Conservation (phyloP, 2,113 vertebrate genomes). For the Cyrtonyx montezumae region DNA sequence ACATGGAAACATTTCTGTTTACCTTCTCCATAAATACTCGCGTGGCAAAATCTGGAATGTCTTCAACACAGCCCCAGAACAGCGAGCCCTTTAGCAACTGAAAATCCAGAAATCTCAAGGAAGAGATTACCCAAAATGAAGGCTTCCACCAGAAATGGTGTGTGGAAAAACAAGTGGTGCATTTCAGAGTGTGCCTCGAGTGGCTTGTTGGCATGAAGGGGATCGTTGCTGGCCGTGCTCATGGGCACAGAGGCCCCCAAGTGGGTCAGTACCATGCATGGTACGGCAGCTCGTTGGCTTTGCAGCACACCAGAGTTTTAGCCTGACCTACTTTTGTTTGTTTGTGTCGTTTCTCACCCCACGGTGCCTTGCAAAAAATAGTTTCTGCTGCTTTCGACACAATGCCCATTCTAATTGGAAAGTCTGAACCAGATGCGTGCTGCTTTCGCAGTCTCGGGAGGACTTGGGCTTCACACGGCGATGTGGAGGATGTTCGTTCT, state of each 20-base stretch:
- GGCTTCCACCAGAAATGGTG: neutral
- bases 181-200: neutral
- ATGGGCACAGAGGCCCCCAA: neutral
- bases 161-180: neutral
- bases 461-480: neutral
- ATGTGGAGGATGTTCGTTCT: neutral
- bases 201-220: neutral
- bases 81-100: neutral
- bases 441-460: conserved; percentile 10
- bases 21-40: neutral
- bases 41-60: neutral
- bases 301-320: neutral
- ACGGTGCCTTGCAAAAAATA: neutral
- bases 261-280: rapidly evolving
- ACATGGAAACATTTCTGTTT: conserved; percentile 19
- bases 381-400: neutral
- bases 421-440: conserved; percentile 18
- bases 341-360: conserved; percentile 27
- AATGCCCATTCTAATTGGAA: conserved; percentile 11
- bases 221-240: neutral
- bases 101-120: neutral
- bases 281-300: neutral
- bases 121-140: neutral
- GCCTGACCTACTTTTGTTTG: conserved; percentile 20
- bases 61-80: neutral